These are phyloP conservation scores for Tipula unca DNA, from an alignment of 2,888 invertebrate species.

Conservation along the genomic window DNA sequence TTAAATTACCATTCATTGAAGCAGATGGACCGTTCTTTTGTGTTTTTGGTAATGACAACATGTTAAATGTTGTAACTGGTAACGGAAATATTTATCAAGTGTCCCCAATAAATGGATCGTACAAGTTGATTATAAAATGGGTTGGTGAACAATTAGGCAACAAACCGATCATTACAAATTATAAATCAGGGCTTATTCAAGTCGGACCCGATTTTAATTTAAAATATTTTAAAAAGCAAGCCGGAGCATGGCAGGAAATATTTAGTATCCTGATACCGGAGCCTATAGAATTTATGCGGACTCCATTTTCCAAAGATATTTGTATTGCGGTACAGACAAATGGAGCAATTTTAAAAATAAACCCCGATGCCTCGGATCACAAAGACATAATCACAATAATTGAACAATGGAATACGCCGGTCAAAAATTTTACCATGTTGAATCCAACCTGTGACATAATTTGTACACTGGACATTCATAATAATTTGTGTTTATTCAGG, in stretches of 20 bases:
- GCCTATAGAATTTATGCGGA: conserved; percentile 15
- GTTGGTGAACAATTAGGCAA: not conserved
- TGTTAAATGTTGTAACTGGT: conserved; percentile 24
- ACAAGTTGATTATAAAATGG: conserved; percentile 20
- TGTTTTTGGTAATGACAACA: conserved; percentile 26
- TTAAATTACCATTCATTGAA: conserved; percentile 22
- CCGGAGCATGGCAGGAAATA: conserved; percentile 21
- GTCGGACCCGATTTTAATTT: not conserved
- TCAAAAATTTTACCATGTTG: conserved; percentile 21
- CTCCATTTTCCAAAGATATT: conserved; percentile 10
- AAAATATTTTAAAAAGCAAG: conserved; percentile 21
- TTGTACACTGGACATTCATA: conserved; percentile 18
- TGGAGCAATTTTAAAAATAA: conserved; percentile 20
- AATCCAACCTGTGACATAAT: conserved; percentile 24
- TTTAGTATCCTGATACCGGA: not conserved
- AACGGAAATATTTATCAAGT: conserved; percentile 25
- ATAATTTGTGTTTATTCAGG: conserved; percentile 22
- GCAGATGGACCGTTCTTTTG: conserved; percentile 22
- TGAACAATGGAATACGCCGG: conserved; percentile 3
- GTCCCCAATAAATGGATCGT: not conserved
- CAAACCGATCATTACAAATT: not conserved
- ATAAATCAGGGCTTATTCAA: not conserved
- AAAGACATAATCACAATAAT: not conserved
- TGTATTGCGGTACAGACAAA: conserved; percentile 10
- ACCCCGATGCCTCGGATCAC: not conserved